phyloP scores from a whole-genome alignment of 2,113 vertebrate species.

The Sisor rabdophorus region DNA sequence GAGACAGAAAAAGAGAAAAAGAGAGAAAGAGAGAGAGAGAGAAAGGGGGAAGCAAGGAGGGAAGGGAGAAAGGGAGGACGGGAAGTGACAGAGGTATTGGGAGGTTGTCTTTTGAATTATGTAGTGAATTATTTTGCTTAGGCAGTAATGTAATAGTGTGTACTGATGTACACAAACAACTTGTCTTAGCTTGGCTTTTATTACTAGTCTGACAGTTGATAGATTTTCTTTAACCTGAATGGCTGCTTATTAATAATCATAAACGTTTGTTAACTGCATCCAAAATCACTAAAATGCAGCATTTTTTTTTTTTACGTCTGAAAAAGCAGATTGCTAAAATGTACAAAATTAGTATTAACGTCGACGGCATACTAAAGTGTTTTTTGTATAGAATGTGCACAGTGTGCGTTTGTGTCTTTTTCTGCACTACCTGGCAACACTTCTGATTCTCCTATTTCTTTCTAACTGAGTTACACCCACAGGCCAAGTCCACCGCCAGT shows the following conservation, averaged over 20 bases:
- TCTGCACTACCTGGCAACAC: conserved; percentile 60
- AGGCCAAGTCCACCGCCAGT: conserved; percentile 59
- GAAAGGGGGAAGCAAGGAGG: neutral
- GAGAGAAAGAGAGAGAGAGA: neutral
- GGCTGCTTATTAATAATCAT: neutral
- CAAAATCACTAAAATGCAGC: neutral
- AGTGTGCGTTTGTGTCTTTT: conserved; percentile 34
- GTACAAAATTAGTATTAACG: neutral
- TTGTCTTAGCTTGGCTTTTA: neutral
- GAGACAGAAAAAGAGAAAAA: conserved; percentile 38
- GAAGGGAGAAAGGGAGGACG: neutral
- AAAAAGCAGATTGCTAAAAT: neutral
- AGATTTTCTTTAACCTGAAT: neutral
- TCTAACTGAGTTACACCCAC: conserved; percentile 67
- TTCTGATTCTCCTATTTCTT: conserved; percentile 65
- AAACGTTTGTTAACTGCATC: neutral
- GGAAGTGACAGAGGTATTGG: neutral
- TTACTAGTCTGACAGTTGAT: conserved; percentile 1
- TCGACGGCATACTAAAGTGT: neutral
- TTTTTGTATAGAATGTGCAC: neutral
- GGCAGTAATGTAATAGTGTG: conserved; percentile 3
- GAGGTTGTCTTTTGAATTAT: too few relatives aligned
- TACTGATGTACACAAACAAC: neutral
- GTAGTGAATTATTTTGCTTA: neutral
- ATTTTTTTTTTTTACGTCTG: neutral